Base-by-base conservation (phyloP, 2,113 vertebrate species). In the Ranitomeya imitator region DNA sequence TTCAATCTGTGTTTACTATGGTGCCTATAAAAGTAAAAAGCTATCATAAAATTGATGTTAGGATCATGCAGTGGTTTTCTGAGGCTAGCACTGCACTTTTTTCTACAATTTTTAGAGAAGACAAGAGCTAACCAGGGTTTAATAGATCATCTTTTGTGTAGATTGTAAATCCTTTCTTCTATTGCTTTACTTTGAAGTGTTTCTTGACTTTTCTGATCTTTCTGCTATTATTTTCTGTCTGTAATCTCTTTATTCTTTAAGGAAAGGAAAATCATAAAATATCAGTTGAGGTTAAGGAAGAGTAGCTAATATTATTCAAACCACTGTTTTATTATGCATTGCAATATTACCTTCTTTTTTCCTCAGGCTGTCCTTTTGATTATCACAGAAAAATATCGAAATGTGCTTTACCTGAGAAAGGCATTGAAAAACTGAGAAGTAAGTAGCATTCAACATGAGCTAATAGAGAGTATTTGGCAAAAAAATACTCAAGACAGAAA, bases 151-250 rank as follows among this genome's bases (percentile, higher is more conserved):
- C 86, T 73, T 87, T 81, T 87, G 78, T 80, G 57, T 80, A 81
- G 78, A 57, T 69, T 54, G 77, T 81, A 81, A 87, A 87, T 79
- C 77, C 63, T 87, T 81, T 81, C 54, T 87, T 87, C 51, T 80
- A 69, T 88, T 88, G 26, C 77, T 37, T 88, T 82, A 67, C 86
- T 88, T 88, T 71, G 79, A 88, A 88, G 86, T 73, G 78, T 88
- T 60, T 61, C 63, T 88, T 81, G 65, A 82, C 65, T 69, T 87
- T 81, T 31, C 78, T 80, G 63, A 77, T 81, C 78, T 81, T 65
- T 63, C 12, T 77, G 37, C 73, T 61, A 63, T 12, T 55, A 67
- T 82, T 85, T 85, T 85, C 51, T 6, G 11, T 85, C 69, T 74
- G 21, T 85, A 85, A 85, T 85, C 83, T 74, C 26, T 73, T 85